These are phyloP conservation scores for Pedionomus torquatus DNA, from an alignment of 2,113 vertebrate genomes.

Conservation along the genomic window DNA sequence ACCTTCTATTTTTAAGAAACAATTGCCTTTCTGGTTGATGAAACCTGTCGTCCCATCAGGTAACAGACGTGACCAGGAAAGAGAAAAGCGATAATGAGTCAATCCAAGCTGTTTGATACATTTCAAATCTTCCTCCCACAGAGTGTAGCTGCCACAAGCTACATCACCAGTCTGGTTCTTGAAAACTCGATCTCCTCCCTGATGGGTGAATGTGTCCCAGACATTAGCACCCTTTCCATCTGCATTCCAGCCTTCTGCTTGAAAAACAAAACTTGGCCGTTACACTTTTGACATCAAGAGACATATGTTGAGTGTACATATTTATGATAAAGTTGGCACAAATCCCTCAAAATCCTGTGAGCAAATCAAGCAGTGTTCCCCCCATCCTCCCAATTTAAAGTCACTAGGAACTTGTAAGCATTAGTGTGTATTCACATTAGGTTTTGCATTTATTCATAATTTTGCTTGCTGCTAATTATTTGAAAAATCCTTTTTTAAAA, in stretches of 20 bases:
- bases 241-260: slow-evolving; percentile 88
- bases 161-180: slow-evolving; percentile 89
- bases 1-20: slow-evolving; percentile 88
- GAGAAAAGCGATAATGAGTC: slow-evolving; percentile 93
- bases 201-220: slow-evolving; percentile 94
- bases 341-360: not conserved
- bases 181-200: slow-evolving; percentile 86
- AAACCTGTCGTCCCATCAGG: slow-evolving; percentile 88
- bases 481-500: slow-evolving; percentile 21
- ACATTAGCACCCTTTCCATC: slow-evolving; percentile 87
- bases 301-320: slow-evolving; percentile 71
- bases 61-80: slow-evolving; percentile 96
- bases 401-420: not conserved
- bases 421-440: not conserved
- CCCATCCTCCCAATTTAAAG: not conserved
- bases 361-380: not conserved
- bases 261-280: slow-evolving; percentile 71
- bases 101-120: slow-evolving; percentile 94
- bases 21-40: slow-evolving; percentile 93
- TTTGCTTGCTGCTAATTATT: slow-evolving; percentile 12
- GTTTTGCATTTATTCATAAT: slow-evolving; percentile 41
- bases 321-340: slow-evolving; percentile 56
- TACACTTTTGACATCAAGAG: slow-evolving; percentile 71
- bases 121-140: slow-evolving; percentile 94
- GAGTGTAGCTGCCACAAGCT: slow-evolving; percentile 92